These are phyloP conservation scores for Abrostola triplasia DNA, from an alignment of 2,888 invertebrate genomes.

Conservation along the genomic window DNA sequence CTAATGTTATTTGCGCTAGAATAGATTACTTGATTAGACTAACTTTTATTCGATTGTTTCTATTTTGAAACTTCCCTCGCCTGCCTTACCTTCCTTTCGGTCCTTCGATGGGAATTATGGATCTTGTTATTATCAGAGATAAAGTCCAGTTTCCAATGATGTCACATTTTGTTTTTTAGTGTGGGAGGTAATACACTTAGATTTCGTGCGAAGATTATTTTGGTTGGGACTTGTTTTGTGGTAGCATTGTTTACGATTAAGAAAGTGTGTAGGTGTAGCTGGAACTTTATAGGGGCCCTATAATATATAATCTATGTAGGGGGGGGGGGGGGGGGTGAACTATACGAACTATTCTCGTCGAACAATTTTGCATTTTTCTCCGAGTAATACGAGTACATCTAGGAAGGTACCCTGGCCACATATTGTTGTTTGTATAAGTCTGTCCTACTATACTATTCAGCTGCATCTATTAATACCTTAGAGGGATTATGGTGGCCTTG, in stretches of 20 bases:
- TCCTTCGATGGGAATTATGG: constrained; percentile 26
- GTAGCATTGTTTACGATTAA: neutral
- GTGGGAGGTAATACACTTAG: constrained; percentile 33
- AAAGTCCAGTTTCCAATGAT: constrained; percentile 28
- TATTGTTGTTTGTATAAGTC: no score
- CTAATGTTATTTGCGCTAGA: constrained; percentile 21
- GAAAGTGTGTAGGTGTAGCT: neutral
- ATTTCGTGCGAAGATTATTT: constrained; percentile 34
- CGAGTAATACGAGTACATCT: no score
- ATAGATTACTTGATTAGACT: constrained; percentile 40
- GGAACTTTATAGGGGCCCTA: neutral
- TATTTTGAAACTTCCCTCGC: constrained; percentile 48
- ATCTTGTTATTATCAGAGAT: constrained; percentile 22
- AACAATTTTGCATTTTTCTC: neutral
- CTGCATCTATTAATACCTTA: no score
- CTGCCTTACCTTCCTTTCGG: constrained; percentile 17
- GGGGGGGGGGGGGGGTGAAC: neutral
- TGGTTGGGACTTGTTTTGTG: constrained; percentile 10
- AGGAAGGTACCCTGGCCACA: no score
- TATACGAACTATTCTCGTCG: neutral
- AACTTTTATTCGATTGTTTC: constrained; percentile 44
- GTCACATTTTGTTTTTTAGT: constrained; percentile 13
- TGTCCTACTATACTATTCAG: no score
- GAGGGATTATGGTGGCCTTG: no score
- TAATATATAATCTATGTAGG: no score